Percentiles rank a stretch among this genome's conserved stretches.
These are phyloP conservation scores for Syrphus vitripennis DNA, from an alignment of 2,888 invertebrate genomes.

Conservation along the genomic window DNA sequence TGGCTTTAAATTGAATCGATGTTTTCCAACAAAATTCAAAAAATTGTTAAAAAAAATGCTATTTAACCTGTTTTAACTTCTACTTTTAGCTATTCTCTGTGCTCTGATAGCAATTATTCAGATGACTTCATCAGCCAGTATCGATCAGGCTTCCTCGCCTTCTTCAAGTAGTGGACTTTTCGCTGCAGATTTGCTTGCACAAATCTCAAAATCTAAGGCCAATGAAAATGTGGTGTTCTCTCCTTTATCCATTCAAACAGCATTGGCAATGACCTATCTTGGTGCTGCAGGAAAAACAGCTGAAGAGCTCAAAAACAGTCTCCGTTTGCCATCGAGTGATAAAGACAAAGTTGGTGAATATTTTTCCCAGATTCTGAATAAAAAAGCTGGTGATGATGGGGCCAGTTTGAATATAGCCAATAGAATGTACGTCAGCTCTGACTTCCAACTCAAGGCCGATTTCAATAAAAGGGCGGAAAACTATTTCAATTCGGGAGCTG, in stretches of 20 bases:
- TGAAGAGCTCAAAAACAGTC: constrained; percentile 73
- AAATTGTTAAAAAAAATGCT: no score
- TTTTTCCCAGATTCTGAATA: constrained; percentile 74
- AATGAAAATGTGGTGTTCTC: constrained; percentile 87
- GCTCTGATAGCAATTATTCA: background rate
- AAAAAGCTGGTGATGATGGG: constrained; percentile 46
- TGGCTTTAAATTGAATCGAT: no score
- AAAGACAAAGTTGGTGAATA: constrained; percentile 73
- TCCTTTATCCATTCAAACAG: constrained; percentile 88
- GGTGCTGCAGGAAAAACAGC: constrained; percentile 84
- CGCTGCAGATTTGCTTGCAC: constrained; percentile 73
- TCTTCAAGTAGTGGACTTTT: constrained; percentile 68
- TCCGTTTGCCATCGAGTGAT: constrained; percentile 73
- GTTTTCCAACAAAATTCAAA: no score
- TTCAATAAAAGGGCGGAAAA: constrained; percentile 84
- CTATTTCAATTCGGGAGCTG: constrained; percentile 85
- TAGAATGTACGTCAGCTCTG: constrained; percentile 85
- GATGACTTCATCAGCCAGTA: constrained; percentile 23
- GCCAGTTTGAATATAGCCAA: constrained; percentile 84
- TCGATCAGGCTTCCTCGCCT: background rate
- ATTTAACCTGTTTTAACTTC: background rate
- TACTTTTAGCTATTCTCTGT: background rate
- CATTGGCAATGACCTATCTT: constrained; percentile 87
- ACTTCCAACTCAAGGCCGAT: constrained; percentile 82
- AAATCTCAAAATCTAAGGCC: constrained; percentile 58